Percentiles rank a stretch among this genome's conserved stretches.
These are phyloP conservation scores for Desmophyllum pertusum DNA, from an alignment of 92 coral and sea anemone genomes.

Conservation along the genomic window DNA sequence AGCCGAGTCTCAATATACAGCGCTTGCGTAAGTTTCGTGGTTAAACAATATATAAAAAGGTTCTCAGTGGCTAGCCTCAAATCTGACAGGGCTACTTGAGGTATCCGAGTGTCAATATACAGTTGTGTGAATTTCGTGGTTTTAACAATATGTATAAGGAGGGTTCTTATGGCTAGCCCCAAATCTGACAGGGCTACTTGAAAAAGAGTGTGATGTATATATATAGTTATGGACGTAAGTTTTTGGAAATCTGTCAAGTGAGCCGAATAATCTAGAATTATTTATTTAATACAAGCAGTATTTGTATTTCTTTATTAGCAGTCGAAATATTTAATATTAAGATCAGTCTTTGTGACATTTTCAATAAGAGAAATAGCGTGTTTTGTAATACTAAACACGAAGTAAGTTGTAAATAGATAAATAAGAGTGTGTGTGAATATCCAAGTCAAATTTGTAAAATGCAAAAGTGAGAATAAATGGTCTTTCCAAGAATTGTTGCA, in stretches of 20 bases:
- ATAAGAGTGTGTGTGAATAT: slow-evolving; percentile 29
- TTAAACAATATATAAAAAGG: background rate
- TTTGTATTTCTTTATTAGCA: background rate
- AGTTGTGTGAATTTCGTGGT: background rate
- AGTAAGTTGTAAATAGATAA: slow-evolving; percentile 9
- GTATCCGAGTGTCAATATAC: too few species aligned
- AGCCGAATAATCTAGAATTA: background rate
- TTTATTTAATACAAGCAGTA: background rate
- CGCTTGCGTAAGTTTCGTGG: background rate
- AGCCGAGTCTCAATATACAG: background rate
- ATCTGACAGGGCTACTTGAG: too few species aligned
- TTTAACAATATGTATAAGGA: background rate
- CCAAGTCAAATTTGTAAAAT: background rate
- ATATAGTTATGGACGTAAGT: background rate
- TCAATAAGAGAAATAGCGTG: background rate
- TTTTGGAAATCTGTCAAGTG: background rate
- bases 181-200: background rate
- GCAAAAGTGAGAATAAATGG: background rate
- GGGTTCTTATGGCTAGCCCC: background rate
- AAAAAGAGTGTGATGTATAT: background rate
- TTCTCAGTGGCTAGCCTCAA: background rate
- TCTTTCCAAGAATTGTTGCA: background rate
- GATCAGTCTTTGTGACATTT: background rate
- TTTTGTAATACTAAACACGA: background rate
- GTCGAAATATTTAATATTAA: background rate